These are phyloP conservation scores for Galeopsomyia nigrocyanea DNA, from an alignment of 2,888 invertebrate species.

Conservation along the genomic window DNA sequence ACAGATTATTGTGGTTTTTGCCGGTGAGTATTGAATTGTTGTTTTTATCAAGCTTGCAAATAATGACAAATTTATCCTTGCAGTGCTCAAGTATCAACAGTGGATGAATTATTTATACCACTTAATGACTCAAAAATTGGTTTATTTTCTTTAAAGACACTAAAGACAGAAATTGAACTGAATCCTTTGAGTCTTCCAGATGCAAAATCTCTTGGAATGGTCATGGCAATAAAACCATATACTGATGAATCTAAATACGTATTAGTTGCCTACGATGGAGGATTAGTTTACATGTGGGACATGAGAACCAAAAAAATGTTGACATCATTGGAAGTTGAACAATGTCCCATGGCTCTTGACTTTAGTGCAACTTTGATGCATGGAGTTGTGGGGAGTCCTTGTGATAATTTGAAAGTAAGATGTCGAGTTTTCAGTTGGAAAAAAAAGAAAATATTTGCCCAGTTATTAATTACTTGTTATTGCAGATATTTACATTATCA, in stretches of 20 bases:
- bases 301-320: slow-evolving; percentile 73
- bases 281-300: slow-evolving; percentile 81
- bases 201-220: slow-evolving; percentile 70
- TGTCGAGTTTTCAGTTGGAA: not conserved
- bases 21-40: slow-evolving; percentile 66
- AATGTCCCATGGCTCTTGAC: slow-evolving; percentile 80
- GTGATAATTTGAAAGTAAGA: slow-evolving; percentile 74
- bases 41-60: not conserved
- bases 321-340: slow-evolving; percentile 72
- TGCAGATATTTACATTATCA: slow-evolving; percentile 61
- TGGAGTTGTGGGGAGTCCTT: slow-evolving; percentile 78
- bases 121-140: slow-evolving; percentile 75
- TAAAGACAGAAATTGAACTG: slow-evolving; percentile 57
- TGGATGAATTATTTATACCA: slow-evolving; percentile 76
- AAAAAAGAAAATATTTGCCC: slow-evolving; percentile 1
- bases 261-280: slow-evolving; percentile 82
- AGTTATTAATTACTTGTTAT: slow-evolving; percentile 13
- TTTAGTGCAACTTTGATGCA: slow-evolving; percentile 77
- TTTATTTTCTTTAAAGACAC: slow-evolving; percentile 71
- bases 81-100: slow-evolving; percentile 69
- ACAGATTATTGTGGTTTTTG: slow-evolving; percentile 81
- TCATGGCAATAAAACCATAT: slow-evolving; percentile 76
- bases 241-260: slow-evolving; percentile 62
- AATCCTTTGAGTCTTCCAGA: slow-evolving; percentile 51
- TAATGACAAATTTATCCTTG: not conserved